phyloP scores from a whole-genome alignment of 2,113 vertebrate genomes.

The Synodontis membranacea region DNA sequence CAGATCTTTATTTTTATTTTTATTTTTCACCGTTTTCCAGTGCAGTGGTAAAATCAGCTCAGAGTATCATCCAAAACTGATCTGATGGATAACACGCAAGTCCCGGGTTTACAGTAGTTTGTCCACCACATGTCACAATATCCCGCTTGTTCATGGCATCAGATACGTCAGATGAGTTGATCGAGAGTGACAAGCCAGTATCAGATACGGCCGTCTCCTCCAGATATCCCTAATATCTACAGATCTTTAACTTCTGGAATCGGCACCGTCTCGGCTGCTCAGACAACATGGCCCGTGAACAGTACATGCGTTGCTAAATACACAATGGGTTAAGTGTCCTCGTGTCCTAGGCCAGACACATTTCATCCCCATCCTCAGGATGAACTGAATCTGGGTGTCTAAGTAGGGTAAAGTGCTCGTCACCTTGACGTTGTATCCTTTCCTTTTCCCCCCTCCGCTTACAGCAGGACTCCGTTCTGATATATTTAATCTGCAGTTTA shows the following conservation, averaged over 20 bases:
- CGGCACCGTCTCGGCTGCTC: not conserved
- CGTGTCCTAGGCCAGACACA: not conserved
- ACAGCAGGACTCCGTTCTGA: not conserved
- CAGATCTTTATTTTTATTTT: not conserved
- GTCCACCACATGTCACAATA: not conserved
- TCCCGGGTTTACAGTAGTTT: not conserved
- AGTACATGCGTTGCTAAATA: not conserved
- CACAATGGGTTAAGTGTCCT: not conserved
- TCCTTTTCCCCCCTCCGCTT: not conserved
- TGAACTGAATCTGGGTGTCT: conserved; percentile 16
- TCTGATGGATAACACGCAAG: not conserved
- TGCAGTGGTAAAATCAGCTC: not conserved
- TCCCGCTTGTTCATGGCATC: not conserved
- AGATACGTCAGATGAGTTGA: not conserved
- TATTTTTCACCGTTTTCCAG: not conserved
- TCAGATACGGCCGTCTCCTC: not conserved
- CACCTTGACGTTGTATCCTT: conserved; percentile 11
- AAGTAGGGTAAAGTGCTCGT: not conserved
- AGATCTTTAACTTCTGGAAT: not conserved
- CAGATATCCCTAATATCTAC: not conserved
- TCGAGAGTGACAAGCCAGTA: not conserved
- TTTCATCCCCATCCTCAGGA: not conserved
- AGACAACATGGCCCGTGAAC: not conserved
- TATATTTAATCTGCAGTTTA: not conserved
- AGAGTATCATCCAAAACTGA: not conserved